Evolutionary conservation across 30 jellyfish, hydroid and myxozoan genomes (phyloP), one percentile per base, ranked within the genome.

Genomic region (Cassiopea xamachana): DNA sequence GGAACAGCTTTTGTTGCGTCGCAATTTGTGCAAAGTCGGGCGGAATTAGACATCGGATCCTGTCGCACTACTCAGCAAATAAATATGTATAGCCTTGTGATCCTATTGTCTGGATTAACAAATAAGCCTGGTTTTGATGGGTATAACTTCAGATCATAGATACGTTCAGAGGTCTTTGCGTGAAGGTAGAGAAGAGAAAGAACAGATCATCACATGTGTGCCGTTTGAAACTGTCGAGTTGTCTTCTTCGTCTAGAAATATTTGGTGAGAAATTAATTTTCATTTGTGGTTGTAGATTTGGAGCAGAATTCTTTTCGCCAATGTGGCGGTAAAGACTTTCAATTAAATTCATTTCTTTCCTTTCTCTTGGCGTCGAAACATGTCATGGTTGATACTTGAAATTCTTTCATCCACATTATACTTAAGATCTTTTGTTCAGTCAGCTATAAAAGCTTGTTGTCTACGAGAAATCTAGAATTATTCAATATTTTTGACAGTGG

Each of bases 21-120:
- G 47, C 80, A 77, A 81, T 59, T 81, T 81, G 81, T 81, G 60
- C 64, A 18, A 60, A 39, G 73, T 18, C 80, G 82, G 90, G 62
- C 39, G 60, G 83, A 82, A 67, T 39, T 68, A 19, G 61, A 82
- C 47, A 61, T 51, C 82, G 82, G 71, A 8, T 69, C 47, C 44
- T 49, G 46, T 82, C 51, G 70, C 83, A 60, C 82, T 70, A 19
- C 46, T 82, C 68, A 64, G 90, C 82, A 82, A 82, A 82, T 82
- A 82, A 72, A 60, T 73, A 80, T 39, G 48, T 64, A 18, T 46
- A 16, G 75, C 70, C 90, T 62, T 67, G 4, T 62, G 90, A 47
- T 68, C 82, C 51, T 47, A 46, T 79, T 79, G 87, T 79, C 67
- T 51, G 48, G 7, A 2, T 79, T 79, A 14, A 77, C 87, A n/a